Evolutionary conservation across 2,888 invertebrate genomes (phyloP).

Genomic region (Hyles lineata): DNA sequence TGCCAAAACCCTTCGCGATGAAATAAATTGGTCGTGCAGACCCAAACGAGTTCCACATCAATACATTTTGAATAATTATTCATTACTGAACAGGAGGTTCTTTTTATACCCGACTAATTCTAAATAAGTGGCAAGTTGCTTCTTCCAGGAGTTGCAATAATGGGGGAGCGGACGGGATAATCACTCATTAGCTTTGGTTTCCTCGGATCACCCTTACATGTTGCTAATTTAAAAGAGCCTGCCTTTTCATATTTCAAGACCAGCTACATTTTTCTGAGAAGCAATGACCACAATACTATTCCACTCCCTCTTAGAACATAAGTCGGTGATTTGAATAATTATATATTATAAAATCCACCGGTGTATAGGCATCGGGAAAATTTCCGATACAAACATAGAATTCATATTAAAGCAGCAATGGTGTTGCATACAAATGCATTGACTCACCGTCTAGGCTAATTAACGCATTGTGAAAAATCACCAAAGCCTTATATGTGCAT

Average conservation of each 20-base stretch:
- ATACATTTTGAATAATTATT: too few species aligned
- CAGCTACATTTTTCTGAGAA: background rate
- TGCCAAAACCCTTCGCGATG: too few species aligned
- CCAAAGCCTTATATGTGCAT: slow-evolving; percentile 24
- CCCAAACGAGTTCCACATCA: too few species aligned
- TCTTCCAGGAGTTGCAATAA: too few species aligned
- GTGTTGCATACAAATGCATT: slow-evolving; percentile 20
- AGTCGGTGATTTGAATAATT: background rate
- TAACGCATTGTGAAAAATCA: slow-evolving; percentile 20
- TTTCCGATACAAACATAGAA: slow-evolving; percentile 18
- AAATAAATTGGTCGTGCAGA: too few species aligned
- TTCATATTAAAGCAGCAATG: background rate
- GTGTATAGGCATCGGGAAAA: slow-evolving; percentile 2
- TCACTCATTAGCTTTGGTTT: too few species aligned
- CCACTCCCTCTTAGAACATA: background rate
- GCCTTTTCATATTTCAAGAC: background rate
- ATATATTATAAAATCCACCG: background rate
- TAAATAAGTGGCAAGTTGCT: too few species aligned
- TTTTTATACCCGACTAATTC: too few species aligned
- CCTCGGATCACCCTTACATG: too few species aligned
- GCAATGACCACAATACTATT: background rate
- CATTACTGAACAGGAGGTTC: too few species aligned
- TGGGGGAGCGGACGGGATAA: too few species aligned
- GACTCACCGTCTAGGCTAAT: slow-evolving; percentile 15
- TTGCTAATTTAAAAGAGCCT: too few species aligned